These are phyloP conservation scores for Magallana angulata DNA, from an alignment of 1,140 invertebrate species.

Conservation along the genomic window DNA sequence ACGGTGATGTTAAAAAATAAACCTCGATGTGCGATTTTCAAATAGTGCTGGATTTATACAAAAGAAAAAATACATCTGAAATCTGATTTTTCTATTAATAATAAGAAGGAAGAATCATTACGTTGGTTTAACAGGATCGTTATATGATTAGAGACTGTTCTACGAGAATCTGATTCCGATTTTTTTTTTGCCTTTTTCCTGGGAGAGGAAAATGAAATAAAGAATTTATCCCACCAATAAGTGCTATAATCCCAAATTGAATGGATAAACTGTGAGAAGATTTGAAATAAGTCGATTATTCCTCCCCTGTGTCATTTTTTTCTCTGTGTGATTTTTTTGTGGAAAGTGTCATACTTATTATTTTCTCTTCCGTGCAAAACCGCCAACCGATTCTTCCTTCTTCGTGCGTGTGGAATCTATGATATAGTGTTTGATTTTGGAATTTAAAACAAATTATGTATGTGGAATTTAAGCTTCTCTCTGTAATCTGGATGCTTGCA, in stretches of 20 bases:
- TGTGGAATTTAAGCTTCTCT: background rate
- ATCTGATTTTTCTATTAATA: slow-evolving; percentile 2
- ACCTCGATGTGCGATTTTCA: background rate
- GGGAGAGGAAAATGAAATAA: no score
- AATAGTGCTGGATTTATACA: background rate
- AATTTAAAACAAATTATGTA: background rate
- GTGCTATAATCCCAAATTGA: no score
- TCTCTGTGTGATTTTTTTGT: no score
- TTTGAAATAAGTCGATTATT: no score
- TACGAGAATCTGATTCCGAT: no score
- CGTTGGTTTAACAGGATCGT: no score
- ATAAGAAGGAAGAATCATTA: background rate
- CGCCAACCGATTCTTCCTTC: background rate
- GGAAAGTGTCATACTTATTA: background rate
- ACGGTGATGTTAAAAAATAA: background rate
- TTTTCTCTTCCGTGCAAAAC: background rate
- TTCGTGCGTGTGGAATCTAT: background rate
- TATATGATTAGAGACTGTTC: no score
- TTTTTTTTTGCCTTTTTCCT: no score
- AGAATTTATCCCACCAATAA: no score
- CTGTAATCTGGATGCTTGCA: background rate
- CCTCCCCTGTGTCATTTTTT: no score
- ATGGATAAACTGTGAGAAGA: no score
- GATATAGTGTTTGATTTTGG: background rate
- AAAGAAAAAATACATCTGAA: background rate